phyloP scores from a whole-genome alignment of 1,140 invertebrate species.

The Drosophila serrata region DNA sequence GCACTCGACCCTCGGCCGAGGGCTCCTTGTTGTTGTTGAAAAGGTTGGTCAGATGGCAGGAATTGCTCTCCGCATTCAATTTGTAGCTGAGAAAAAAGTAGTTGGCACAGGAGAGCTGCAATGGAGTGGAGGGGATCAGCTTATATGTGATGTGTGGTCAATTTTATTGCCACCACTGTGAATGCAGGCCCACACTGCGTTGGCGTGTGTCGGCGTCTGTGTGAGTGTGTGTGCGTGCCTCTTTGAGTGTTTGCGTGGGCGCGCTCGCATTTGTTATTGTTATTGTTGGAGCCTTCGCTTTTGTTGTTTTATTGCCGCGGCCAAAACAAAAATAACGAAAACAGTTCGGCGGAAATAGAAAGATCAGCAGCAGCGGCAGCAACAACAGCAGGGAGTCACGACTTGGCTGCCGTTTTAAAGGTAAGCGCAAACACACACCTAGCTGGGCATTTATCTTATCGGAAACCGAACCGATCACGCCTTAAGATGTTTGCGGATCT shows the following conservation, averaged over 20 bases:
- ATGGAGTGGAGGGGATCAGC: not conserved
- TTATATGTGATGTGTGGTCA: not conserved
- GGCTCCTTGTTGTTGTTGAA: slow-evolving; percentile 88
- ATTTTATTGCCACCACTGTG: slow-evolving; percentile 33
- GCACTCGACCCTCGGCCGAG: slow-evolving; percentile 88
- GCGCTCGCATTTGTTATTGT: slow-evolving; percentile 60
- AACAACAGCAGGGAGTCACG: slow-evolving; percentile 38
- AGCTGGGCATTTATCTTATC: slow-evolving; percentile 74
- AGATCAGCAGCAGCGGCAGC: slow-evolving; percentile 30
- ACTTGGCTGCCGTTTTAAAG: slow-evolving; percentile 58
- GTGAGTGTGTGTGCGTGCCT: slow-evolving; percentile 24
- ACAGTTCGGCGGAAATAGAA: slow-evolving; percentile 56
- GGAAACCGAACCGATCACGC: slow-evolving; percentile 56
- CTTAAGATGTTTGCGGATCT: slow-evolving; percentile 58
- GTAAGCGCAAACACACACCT: slow-evolving; percentile 28
- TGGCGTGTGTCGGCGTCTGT: slow-evolving; percentile 18
- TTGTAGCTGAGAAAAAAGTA: slow-evolving; percentile 96
- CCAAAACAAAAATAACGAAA: slow-evolving; percentile 71
- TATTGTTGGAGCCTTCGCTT: slow-evolving; percentile 47
- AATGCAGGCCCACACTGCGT: slow-evolving; percentile 28
- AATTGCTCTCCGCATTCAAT: slow-evolving; percentile 88
- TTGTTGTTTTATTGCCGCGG: slow-evolving; percentile 56
- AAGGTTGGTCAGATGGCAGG: slow-evolving; percentile 89
- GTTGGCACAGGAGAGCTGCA: slow-evolving; percentile 93
- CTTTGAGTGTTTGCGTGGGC: slow-evolving; percentile 66